Evolutionary conservation across 2,797 vertebrate genomes (phyloP), one percentile per base, ranked within the genome.

Genomic region (Aplochiton taeniatus): DNA sequence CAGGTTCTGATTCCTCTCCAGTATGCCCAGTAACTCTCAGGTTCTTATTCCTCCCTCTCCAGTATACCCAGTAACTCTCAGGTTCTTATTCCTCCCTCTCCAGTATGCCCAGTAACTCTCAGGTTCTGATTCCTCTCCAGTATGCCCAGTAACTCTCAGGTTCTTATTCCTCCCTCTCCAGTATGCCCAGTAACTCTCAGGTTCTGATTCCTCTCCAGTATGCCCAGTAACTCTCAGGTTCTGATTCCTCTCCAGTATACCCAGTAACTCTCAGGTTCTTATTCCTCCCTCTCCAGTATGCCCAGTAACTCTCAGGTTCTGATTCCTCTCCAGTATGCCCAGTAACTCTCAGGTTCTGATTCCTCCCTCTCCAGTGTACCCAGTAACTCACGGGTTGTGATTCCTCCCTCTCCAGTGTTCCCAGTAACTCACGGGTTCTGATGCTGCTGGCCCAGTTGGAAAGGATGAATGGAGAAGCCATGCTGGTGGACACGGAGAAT

Each of bases 371-470:
- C 45, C 70, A 96, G 94, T 67, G 80, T 95, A 86, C 87, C 93
- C 74, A 93, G 91, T 90, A 94, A 78, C 91, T 96, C 98, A 81
- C 93, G 94, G 84, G 89, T 96, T 60, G 72, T 90, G 66, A 93
- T 89, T 31, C 31, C 31, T 31, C 6, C 31, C 31, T 31, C 31
- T 50, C 45, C 70, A 96, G 94, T 67, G 80, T 95, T 87, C 87
- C 93, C 74, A 93, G 91, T 90, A 94, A 78, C 91, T 96, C 98
- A 81, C 93, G 94, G 84, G 89, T 96, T 60, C 72, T 90, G 66
- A 93, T 89, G 80, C 91, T 99, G 50, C 90, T 99, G 79, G 90
- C 93, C 68, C 97, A 99, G 81, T 90, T 99, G 85, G 95, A 98
- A 83, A 95, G 93, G 84, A 91, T 95, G 76, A 97, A 91, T 69